Base-by-base conservation (phyloP, 2,888 invertebrate species). In the Eudemis profundana region DNA sequence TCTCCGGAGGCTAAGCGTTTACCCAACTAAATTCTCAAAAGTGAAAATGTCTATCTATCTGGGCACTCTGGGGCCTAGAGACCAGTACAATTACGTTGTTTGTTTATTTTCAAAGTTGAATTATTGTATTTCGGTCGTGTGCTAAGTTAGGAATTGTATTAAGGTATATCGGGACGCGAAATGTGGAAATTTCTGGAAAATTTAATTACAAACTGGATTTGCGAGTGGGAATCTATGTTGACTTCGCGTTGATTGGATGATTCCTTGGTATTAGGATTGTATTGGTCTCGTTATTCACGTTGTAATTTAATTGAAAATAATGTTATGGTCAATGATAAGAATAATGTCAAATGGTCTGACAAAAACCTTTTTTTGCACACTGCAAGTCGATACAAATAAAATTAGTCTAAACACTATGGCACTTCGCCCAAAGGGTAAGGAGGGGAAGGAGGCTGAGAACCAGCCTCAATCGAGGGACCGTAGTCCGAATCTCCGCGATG, bases 91-190 rank as follows among this genome's bases (percentile, higher is more conserved):
- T 83, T 79, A 81, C 70, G 61, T 72, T 72, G 70, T 74, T 73
- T 80, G 78, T 75, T 81, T 81, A 80, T 82, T 82, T 76, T 77
- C 74, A 74, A 78, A 79, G 77, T 78, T 72, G 72, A 76, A 76
- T 76, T 76, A 78, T 78, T 79, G 79, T 75, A 74, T 76, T 76
- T 73, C 63, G 74, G 76, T 76, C 78, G 78, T 79, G 80, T 70
- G 77, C 74, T 74, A 75, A 79, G 78, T 78, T 75, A 74, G 71
- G 72, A 71, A 54, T 56, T 53, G 46, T 36, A 44, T 59, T 65
- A 59, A 51, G 38, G 27, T 27, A 21, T 53, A 47, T 65, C 29
- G 40, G 50, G 36, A 15, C 27, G 23, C 12, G n/a, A n/a, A 17
- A 21, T 27, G 47, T 40, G 27, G 29, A n/a, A 19, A 27, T 49